Base-by-base conservation (phyloP, 2,797 vertebrate genomes). In the Pseudomugil gertrudae region DNA sequence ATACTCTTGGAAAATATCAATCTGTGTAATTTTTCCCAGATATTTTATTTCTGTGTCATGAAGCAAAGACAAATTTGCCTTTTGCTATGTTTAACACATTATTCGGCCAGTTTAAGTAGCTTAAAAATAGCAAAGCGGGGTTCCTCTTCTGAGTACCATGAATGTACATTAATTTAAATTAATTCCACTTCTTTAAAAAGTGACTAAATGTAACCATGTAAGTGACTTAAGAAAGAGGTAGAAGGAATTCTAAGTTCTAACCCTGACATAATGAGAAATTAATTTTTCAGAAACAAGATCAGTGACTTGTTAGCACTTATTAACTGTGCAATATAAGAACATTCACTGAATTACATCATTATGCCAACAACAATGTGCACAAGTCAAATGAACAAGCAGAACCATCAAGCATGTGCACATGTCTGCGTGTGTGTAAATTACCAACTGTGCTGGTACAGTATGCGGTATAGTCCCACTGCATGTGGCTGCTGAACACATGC, bases 231-330 rank as follows among this genome's bases (percentile, higher is more conserved):
- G 8, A 43, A n/a, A 43, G 19, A 43, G 8, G 40, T 9, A n/a
- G 9, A 40, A 4, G 17, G 15, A 19, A 40, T 17, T 43, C n/a
- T n/a, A n/a, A n/a, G n/a, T n/a, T n/a, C n/a, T 43, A 43, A 43
- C 19, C 1, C 19, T 43, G 50, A 80, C 74, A 81, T 86, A 85
- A 80, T 89, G 80, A 90, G 76, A 84, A 88, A 73, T 78, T 70
- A 66, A 63, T 78, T 85, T 63, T 83, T 73, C 56, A 78, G 87
- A 89, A 90, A 83, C 56, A 79, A 68, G 78, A n/a, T n/a, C 74
- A 75, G 84, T 64, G 55, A 55, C 83, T 77, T 89, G 80, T 90
- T 90, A 83, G 71, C 76, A 76, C 87, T 90, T 88, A 86, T 83
- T 84, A 60, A 63, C 69, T 66, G 72, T 67, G 62, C 58, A 65